These are phyloP conservation scores for Brachycybe producta DNA, from an alignment of 2,888 invertebrate species.

Conservation along the genomic window DNA sequence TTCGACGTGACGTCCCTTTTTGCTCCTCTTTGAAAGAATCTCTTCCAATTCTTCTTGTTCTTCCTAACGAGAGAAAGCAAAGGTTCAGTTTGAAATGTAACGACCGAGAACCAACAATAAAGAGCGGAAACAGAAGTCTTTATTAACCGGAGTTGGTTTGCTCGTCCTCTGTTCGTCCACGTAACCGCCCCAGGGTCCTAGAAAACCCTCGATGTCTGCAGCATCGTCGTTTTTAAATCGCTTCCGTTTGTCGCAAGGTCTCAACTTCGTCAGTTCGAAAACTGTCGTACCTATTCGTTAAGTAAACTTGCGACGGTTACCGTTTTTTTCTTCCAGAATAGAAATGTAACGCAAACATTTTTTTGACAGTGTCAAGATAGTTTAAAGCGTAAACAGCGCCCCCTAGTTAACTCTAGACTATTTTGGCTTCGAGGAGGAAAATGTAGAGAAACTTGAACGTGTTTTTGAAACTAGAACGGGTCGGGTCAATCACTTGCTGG, in stretches of 20 bases:
- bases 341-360: too few relatives aligned
- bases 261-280: slow-evolving; percentile 64
- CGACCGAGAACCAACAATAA: not conserved
- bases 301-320: not conserved
- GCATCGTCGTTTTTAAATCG: slow-evolving; percentile 78
- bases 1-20: slow-evolving; percentile 69
- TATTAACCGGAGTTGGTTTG: slow-evolving; percentile 62
- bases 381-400: not conserved
- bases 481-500: too few relatives aligned
- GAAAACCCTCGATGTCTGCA: slow-evolving; percentile 81
- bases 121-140: too few relatives aligned
- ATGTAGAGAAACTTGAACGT: not conserved
- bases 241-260: slow-evolving; percentile 66
- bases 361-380: not conserved
- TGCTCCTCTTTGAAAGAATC: slow-evolving; percentile 78
- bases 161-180: slow-evolving; percentile 76
- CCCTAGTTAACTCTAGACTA: not conserved
- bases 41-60: slow-evolving; percentile 90
- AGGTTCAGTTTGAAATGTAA: not conserved
- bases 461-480: too few relatives aligned
- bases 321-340: not conserved
- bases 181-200: slow-evolving; percentile 96
- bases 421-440: not conserved
- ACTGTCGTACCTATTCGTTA: slow-evolving; percentile 45
- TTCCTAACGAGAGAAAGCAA: slow-evolving; percentile 40